phyloP scores from a whole-genome alignment of 1,140 invertebrate species.

The Polyergus mexicanus region DNA sequence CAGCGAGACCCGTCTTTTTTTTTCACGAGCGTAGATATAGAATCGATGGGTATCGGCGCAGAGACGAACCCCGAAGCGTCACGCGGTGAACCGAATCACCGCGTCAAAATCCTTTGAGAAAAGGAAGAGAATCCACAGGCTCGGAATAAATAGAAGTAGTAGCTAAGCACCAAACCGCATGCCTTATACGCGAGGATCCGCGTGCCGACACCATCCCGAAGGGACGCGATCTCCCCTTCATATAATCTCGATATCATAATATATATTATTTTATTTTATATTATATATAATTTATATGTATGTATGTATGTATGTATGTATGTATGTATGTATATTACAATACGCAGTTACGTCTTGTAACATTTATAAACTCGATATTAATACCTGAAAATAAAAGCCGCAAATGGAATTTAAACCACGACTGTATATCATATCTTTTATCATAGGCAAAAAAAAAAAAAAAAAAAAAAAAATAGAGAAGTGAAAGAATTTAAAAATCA shows the following conservation, averaged over 20 bases:
- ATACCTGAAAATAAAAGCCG: background rate
- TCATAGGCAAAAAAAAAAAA: too few species aligned
- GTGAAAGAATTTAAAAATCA: too few species aligned
- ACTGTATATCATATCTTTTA: too few species aligned
- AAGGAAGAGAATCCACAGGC: background rate
- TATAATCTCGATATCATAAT: too few species aligned
- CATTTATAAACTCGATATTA: background rate
- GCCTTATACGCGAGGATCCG: constrained; percentile 72
- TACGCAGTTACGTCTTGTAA: too few species aligned
- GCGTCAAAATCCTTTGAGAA: background rate
- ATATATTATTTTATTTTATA: too few species aligned
- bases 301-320: too few species aligned
- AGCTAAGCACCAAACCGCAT: constrained; percentile 74
- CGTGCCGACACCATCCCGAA: constrained; percentile 15
- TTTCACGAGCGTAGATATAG: background rate
- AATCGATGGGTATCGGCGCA: constrained; percentile 13
- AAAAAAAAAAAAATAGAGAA: too few species aligned
- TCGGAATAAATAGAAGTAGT: constrained; percentile 61
- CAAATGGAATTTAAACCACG: too few species aligned
- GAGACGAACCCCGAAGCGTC: background rate
- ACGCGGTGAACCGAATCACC: background rate
- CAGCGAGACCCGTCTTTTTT: background rate
- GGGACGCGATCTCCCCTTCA: background rate
- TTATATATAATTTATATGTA: too few species aligned
- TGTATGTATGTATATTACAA: too few species aligned